Evolutionary conservation across 2,113 vertebrate species (phyloP).

Genomic region (Lasiurus cinereus): DNA sequence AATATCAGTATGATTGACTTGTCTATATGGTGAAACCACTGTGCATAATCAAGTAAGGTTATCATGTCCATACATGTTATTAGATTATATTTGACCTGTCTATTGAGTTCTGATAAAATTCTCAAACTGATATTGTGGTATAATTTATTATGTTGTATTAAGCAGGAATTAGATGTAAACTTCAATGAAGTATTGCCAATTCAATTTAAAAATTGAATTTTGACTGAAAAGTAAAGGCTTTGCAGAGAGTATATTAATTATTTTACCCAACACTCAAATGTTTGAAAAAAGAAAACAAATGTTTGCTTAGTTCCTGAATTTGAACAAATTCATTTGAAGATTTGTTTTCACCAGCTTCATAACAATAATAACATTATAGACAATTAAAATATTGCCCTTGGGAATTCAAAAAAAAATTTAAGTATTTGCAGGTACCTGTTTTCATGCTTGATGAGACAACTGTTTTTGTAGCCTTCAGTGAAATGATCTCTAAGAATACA

Average conservation of each 20-base stretch:
- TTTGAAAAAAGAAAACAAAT: neutral
- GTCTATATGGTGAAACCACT: neutral
- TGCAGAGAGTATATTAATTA: neutral
- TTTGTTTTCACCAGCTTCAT: neutral
- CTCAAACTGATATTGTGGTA: neutral
- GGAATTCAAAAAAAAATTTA: neutral
- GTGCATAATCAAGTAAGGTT: neutral
- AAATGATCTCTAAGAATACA: conserved; percentile 59
- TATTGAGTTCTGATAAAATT: neutral
- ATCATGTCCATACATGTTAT: neutral
- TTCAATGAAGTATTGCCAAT: neutral
- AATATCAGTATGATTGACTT: neutral
- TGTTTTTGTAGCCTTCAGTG: conserved; percentile 3
- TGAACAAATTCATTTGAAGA: neutral
- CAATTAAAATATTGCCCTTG: neutral
- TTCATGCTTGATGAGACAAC: conserved; percentile 60
- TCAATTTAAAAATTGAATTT: neutral
- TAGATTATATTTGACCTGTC: neutral
- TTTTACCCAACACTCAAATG: neutral
- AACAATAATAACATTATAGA: neutral
- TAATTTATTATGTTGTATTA: conserved; percentile 5
- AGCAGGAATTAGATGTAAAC: neutral
- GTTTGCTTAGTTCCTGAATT: neutral
- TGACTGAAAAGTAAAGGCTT: neutral
- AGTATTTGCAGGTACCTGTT: neutral